Evolutionary conservation across 2,113 vertebrate genomes (phyloP).

Genomic region (Zingel zingel): DNA sequence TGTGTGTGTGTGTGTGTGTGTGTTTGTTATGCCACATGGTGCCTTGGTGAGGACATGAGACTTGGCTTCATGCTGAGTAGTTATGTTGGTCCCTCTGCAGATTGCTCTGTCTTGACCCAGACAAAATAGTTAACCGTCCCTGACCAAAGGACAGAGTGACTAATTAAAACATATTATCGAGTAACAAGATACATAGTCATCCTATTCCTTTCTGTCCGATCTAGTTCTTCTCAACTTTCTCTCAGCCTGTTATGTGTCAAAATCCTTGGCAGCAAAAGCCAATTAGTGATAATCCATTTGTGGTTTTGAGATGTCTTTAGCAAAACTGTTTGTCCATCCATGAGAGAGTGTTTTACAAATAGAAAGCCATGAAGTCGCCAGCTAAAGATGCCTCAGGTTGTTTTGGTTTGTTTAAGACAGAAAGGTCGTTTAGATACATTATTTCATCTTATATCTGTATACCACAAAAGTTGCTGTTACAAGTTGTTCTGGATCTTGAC

Average conservation of each 20-base stretch:
- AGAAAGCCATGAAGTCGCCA: background rate
- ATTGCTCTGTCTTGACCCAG: constrained; percentile 15
- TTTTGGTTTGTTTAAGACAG: background rate
- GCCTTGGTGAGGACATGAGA: background rate
- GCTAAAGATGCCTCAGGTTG: background rate
- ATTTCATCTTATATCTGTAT: background rate
- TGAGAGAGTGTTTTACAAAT: constrained; percentile 21
- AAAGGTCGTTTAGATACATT: background rate
- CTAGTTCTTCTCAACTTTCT: constrained; percentile 34
- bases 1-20: background rate
- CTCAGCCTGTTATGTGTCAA: constrained; percentile 24
- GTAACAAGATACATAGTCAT: background rate
- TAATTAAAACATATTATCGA: background rate
- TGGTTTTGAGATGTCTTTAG: background rate
- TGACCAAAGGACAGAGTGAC: constrained; percentile 11
- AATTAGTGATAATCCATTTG: constrained; percentile 31
- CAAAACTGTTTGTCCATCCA: background rate
- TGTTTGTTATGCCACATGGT: background rate
- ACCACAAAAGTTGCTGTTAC: background rate
- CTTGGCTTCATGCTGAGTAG: background rate
- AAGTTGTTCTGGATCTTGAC: background rate
- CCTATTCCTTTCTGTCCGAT: background rate
- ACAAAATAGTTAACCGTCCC: constrained; percentile 1
- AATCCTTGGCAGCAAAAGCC: constrained; percentile 29
- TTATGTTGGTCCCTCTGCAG: constrained; percentile 13